These are phyloP conservation scores for Tubulanus polymorphus DNA, from an alignment of 2,888 invertebrate species.

Conservation along the genomic window DNA sequence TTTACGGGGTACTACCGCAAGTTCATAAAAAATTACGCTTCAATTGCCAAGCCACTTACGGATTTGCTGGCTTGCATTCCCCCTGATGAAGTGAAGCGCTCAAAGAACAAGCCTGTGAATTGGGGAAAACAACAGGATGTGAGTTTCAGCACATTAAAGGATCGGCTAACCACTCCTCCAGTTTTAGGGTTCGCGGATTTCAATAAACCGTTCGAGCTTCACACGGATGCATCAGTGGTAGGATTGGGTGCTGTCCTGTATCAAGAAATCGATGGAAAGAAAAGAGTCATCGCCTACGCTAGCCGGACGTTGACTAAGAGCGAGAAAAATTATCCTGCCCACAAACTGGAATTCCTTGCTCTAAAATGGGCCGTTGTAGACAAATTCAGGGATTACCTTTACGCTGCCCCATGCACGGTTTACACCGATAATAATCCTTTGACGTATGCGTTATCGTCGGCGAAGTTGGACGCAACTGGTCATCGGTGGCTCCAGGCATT, in stretches of 20 bases:
- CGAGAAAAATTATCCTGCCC: conserved; percentile 1
- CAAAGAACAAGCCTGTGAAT: too few relatives aligned
- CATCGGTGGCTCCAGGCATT: conserved; percentile 3
- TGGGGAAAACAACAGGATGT: too few relatives aligned
- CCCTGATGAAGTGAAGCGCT: too few relatives aligned
- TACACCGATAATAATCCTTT: conserved; percentile 3
- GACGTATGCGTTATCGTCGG: conserved; percentile 4
- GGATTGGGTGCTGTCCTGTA: not conserved
- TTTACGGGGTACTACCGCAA: not conserved
- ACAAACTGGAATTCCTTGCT: too few relatives aligned
- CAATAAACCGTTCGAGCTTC: not conserved
- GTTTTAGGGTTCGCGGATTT: not conserved
- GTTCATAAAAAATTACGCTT: not conserved
- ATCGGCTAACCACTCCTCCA: not conserved
- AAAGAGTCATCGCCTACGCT: not conserved
- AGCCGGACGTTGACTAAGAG: not conserved
- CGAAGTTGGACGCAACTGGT: conserved; percentile 3
- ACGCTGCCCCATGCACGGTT: not conserved
- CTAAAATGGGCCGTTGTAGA: not conserved
- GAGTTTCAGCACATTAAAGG: too few relatives aligned
- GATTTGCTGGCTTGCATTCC: not conserved
- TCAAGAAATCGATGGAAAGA: conserved; percentile 1
- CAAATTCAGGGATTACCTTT: not conserved
- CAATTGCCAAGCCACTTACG: not conserved
- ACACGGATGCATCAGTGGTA: not conserved